Evolutionary conservation across 2,113 vertebrate genomes (phyloP).

Genomic region (Pelecanus crispus): DNA sequence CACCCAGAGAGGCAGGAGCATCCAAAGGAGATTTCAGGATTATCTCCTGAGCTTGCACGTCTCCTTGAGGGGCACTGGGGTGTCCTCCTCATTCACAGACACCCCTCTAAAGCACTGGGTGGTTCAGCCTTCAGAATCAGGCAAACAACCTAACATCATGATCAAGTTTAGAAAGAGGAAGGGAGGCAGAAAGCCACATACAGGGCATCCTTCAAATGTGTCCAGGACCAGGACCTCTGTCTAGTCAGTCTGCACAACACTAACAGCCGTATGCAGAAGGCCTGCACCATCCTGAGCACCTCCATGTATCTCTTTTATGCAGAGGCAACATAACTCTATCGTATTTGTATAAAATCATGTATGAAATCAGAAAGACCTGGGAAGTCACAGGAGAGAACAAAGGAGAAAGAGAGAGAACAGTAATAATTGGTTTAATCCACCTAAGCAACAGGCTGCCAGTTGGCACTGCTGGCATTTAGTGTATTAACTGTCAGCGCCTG

Average conservation of each 20-base stretch:
- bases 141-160: neutral
- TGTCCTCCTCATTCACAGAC: neutral
- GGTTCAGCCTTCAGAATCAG: neutral
- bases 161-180: neutral
- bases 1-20: neutral
- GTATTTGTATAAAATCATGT: neutral
- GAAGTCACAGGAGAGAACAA: neutral
- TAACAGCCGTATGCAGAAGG: fast-evolving
- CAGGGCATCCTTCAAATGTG: neutral
- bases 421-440: constrained; percentile 16
- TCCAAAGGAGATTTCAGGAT: neutral
- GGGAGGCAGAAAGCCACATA: neutral
- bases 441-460: neutral
- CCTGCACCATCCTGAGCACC: neutral
- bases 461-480: neutral
- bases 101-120: neutral
- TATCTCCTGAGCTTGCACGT: neutral
- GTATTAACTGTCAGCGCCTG: neutral
- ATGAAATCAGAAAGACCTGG: neutral
- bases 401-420: neutral
- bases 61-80: neutral
- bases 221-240: neutral
- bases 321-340: neutral
- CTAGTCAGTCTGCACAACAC: neutral
- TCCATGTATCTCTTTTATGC: neutral